phyloP scores from a whole-genome alignment of 1,140 invertebrate genomes.

The Drosophila grimshawi region DNA sequence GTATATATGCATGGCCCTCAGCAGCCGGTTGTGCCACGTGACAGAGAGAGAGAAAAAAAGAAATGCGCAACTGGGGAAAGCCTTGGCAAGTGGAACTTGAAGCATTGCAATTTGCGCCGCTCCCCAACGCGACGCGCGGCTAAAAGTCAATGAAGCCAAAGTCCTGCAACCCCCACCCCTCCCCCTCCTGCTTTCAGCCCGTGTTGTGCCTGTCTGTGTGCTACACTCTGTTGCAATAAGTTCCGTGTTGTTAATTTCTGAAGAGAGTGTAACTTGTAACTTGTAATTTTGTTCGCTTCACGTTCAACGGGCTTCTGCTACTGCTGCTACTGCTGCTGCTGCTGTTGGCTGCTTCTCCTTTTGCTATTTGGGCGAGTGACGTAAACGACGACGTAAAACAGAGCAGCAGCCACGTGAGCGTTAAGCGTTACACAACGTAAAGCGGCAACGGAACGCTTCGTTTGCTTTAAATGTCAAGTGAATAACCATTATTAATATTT shows the following conservation, averaged over 20 bases:
- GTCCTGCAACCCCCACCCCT: not conserved
- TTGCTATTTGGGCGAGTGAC: constrained; percentile 69
- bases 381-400: constrained; percentile 77
- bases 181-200: not conserved
- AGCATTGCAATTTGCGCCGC: constrained; percentile 46
- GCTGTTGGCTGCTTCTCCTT: constrained; percentile 19
- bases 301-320: constrained; percentile 47
- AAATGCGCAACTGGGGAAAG: constrained; percentile 17
- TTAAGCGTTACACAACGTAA: constrained; percentile 71
- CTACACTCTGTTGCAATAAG: constrained; percentile 68
- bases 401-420: constrained; percentile 71
- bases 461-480: constrained; percentile 72
- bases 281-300: constrained; percentile 76
- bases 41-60: constrained; percentile 6
- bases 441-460: constrained; percentile 44
- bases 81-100: constrained; percentile 2
- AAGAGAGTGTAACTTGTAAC: constrained; percentile 82
- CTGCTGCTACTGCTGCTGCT: not conserved
- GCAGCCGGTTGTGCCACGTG: constrained; percentile 5
- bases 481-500: constrained; percentile 53
- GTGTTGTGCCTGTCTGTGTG: not conserved
- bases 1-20: not conserved
- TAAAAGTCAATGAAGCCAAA: constrained; percentile 67
- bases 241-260: constrained; percentile 82
- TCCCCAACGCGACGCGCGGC: constrained; percentile 35